Evolutionary conservation across 1,140 invertebrate genomes (phyloP).

Genomic region (Aricia agestis): DNA sequence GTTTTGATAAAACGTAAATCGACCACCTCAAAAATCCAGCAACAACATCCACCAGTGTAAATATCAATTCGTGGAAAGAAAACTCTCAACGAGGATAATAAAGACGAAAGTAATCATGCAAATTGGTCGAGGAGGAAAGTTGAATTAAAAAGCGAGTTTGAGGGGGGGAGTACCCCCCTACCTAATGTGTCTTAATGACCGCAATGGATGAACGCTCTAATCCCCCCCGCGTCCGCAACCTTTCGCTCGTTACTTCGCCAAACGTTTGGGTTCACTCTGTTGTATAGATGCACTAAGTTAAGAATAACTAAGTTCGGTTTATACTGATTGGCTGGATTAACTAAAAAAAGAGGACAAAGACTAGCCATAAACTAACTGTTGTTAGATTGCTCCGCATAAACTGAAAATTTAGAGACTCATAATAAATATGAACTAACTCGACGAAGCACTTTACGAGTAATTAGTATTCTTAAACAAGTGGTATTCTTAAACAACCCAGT

Average conservation of each 20-base stretch:
- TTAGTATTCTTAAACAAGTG: too few species aligned
- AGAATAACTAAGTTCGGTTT: background rate
- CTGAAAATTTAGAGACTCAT: too few species aligned
- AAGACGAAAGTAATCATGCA: conserved; percentile 74
- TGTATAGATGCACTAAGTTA: background rate
- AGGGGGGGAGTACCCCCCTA: conserved; percentile 27
- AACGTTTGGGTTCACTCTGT: conserved; percentile 25
- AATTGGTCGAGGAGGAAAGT: conserved; percentile 67
- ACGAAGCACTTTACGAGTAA: too few species aligned
- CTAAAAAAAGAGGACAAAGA: background rate
- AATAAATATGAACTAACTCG: too few species aligned
- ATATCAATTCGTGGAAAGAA: conserved; percentile 31
- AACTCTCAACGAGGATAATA: conserved; percentile 48
- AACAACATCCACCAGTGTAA: conserved; percentile 25
- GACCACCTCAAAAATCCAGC: background rate
- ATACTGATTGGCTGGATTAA: background rate
- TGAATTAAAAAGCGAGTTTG: conserved; percentile 67
- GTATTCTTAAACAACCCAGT: too few species aligned
- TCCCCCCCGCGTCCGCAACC: conserved; percentile 39
- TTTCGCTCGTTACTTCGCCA: conserved; percentile 39
- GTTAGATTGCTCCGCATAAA: too few species aligned
- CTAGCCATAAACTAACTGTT: background rate
- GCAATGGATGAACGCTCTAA: conserved; percentile 58
- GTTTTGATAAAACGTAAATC: too few species aligned
- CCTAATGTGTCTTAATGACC: conserved; percentile 70